Conservation (phyloP, 2,113 vertebrate species). For the Rhinoderma darwinii region DNA sequence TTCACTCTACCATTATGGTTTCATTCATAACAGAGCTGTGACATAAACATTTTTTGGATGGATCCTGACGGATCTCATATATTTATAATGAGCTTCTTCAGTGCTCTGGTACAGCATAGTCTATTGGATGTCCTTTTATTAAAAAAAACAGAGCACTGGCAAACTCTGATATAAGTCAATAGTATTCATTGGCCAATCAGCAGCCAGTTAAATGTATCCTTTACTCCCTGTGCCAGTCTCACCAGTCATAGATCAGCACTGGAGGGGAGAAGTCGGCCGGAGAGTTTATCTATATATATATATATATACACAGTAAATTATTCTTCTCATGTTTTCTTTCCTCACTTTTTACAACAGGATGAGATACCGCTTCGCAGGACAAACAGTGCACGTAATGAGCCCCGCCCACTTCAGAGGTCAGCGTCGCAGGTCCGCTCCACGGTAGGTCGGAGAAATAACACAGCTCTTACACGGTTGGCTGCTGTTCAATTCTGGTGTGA, state of each 20-base stretch:
- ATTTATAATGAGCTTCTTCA: too few species aligned
- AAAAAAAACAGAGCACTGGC: too few species aligned
- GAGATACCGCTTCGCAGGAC: slow-evolving; percentile 43
- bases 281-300: background rate
- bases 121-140: too few species aligned
- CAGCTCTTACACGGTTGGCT: slow-evolving; percentile 12
- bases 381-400: slow-evolving; percentile 48
- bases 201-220: background rate
- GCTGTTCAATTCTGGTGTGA: background rate
- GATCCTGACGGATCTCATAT: too few species aligned
- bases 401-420: slow-evolving; percentile 47
- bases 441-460: slow-evolving; percentile 3
- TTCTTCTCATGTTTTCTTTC: background rate
- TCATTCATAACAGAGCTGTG: too few species aligned
- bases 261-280: too few species aligned
- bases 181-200: background rate
- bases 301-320: background rate
- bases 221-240: too few species aligned
- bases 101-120: too few species aligned
- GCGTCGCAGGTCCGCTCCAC: slow-evolving; percentile 42
- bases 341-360: background rate
- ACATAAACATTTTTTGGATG: too few species aligned
- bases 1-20: too few species aligned
- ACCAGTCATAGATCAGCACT: too few species aligned
- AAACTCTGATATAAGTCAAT: too few species aligned